A percentile compares a stretch with the other conserved stretches of the same genome.
These are phyloP conservation scores for Drosophila simulans DNA, from an alignment of 1,140 invertebrate genomes.

Conservation along the genomic window DNA sequence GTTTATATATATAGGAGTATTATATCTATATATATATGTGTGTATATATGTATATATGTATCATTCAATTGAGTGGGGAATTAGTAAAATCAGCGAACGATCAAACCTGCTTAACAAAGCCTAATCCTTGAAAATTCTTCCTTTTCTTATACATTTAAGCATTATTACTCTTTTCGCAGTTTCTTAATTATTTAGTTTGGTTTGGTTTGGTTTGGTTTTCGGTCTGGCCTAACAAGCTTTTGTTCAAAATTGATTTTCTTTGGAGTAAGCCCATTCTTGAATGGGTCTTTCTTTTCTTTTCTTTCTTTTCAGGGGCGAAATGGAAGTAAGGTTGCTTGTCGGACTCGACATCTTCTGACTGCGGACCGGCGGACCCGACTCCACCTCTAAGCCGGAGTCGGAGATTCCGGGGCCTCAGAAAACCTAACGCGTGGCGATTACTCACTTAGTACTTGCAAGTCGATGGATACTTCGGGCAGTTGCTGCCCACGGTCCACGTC, in stretches of 20 bases:
- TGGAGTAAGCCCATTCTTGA: neutral
- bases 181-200: slow-evolving; percentile 33
- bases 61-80: slow-evolving; percentile 23
- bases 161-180: slow-evolving; percentile 6
- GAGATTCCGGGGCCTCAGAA: neutral
- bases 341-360: slow-evolving; percentile 18
- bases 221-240: slow-evolving; percentile 21
- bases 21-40: slow-evolving; percentile 21
- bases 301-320: slow-evolving; percentile 12
- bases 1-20: slow-evolving; percentile 34
- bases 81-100: slow-evolving; percentile 83
- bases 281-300: neutral
- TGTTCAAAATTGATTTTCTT: slow-evolving; percentile 11
- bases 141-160: slow-evolving; percentile 4
- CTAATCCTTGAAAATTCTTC: slow-evolving; percentile 53
- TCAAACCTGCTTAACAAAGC: slow-evolving; percentile 61
- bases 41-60: slow-evolving; percentile 25
- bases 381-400: slow-evolving; percentile 10
- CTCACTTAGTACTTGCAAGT: slow-evolving; percentile 90
- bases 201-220: slow-evolving; percentile 17
- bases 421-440: slow-evolving; percentile 67
- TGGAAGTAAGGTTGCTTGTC: slow-evolving; percentile 16
- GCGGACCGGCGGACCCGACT: slow-evolving; percentile 14
- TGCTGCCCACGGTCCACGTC: slow-evolving; percentile 84
- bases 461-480: slow-evolving; percentile 87